Evolutionary conservation across 2,113 vertebrate species (phyloP).

Genomic region (Sander vitreus): DNA sequence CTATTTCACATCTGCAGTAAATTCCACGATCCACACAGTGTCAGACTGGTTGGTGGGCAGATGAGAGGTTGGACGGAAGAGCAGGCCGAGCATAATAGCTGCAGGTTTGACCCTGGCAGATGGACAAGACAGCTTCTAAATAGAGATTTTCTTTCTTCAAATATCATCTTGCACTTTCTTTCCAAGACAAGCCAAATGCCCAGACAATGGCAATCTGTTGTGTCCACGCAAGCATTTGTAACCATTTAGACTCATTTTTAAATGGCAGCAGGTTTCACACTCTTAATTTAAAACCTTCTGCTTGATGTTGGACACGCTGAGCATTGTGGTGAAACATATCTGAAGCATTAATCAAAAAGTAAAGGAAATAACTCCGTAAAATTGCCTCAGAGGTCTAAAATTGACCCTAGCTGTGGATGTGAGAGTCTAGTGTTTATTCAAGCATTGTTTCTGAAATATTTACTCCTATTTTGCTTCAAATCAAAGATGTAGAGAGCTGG

Average conservation of each 20-base stretch:
- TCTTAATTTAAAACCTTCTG: background rate
- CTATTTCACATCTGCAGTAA: slow-evolving; percentile 54
- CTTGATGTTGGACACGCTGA: background rate
- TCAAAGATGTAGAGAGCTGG: slow-evolving; percentile 35
- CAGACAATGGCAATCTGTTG: slow-evolving; percentile 34
- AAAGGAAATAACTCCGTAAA: slow-evolving; percentile 26
- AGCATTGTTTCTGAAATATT: slow-evolving; percentile 49
- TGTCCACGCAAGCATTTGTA: slow-evolving; percentile 36
- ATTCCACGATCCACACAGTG: slow-evolving; percentile 18
- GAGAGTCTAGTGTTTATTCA: slow-evolving; percentile 40
- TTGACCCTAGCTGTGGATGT: slow-evolving; percentile 41
- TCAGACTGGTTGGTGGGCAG: slow-evolving; percentile 47
- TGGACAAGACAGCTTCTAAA: slow-evolving; percentile 60
- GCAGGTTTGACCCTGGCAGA: slow-evolving; percentile 62
- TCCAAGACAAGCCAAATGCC: slow-evolving; percentile 23
- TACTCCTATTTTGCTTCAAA: slow-evolving; percentile 35
- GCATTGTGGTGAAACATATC: background rate
- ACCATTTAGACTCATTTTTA: background rate
- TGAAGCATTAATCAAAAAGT: slow-evolving; percentile 54
- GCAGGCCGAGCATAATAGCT: slow-evolving; percentile 46
- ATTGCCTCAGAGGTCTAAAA: slow-evolving; percentile 24
- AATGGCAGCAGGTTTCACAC: too few relatives aligned
- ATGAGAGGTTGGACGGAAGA: slow-evolving; percentile 39
- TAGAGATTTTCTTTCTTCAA: slow-evolving; percentile 21
- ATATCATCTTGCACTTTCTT: slow-evolving; percentile 40